Evolutionary conservation across 2,797 vertebrate genomes (phyloP).

Genomic region (Onychomys torridus): DNA sequence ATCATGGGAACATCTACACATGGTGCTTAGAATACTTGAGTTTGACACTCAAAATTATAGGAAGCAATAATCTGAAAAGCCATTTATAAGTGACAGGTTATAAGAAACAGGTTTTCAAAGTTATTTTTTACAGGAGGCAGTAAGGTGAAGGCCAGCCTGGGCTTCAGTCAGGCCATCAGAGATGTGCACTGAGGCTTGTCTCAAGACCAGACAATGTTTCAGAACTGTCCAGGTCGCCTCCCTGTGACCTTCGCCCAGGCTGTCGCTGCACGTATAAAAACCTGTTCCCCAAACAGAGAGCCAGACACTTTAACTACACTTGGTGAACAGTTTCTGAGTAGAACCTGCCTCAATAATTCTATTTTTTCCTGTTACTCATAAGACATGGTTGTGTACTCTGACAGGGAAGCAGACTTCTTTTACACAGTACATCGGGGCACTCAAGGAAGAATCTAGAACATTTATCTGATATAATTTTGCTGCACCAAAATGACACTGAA

Average conservation of each 20-base stretch:
- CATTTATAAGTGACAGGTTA: background rate
- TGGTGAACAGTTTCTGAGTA: background rate
- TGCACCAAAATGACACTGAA: fast-evolving
- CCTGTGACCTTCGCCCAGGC: background rate
- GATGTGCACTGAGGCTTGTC: background rate
- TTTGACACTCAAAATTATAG: background rate
- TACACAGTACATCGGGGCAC: background rate
- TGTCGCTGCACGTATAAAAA: fast-evolving
- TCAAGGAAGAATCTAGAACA: background rate
- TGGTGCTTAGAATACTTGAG: background rate
- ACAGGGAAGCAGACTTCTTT: background rate
- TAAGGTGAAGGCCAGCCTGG: background rate
- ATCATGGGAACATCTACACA: background rate
- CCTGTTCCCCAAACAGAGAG: fast-evolving
- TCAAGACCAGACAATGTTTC: background rate
- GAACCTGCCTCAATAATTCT: background rate
- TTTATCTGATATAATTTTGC: background rate
- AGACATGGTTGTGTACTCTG: background rate
- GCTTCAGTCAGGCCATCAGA: background rate
- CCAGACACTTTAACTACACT: background rate
- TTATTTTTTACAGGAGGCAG: background rate
- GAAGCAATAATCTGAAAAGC: background rate
- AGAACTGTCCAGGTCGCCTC: background rate
- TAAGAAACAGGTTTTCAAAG: background rate
- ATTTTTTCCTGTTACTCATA: background rate